phyloP scores from a whole-genome alignment of 2,888 invertebrate genomes.

The Embidobia sp. region DNA sequence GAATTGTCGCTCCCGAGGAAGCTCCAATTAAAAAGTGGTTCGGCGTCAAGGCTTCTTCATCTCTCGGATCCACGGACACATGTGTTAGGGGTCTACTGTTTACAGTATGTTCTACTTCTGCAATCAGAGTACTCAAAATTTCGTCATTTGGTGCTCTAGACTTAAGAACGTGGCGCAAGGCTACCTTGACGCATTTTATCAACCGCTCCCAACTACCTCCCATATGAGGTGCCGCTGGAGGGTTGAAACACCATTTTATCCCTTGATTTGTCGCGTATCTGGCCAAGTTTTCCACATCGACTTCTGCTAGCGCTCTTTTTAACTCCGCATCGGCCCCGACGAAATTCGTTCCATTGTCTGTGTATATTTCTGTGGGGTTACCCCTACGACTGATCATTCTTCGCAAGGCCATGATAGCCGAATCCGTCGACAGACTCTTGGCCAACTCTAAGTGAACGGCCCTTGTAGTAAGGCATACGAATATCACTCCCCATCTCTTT shows the following conservation, averaged over 20 bases:
- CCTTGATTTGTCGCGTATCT: neutral
- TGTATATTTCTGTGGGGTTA: neutral
- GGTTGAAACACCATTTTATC: neutral
- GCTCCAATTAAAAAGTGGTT: constrained; percentile 40
- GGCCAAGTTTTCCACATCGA: neutral
- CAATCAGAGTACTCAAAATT: constrained; percentile 11
- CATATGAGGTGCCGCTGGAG: constrained; percentile 23
- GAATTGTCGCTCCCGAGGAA: neutral
- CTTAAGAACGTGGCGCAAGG: neutral
- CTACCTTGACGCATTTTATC: constrained; percentile 20
- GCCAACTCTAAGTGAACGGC: constrained; percentile 63
- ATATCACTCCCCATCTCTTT: constrained; percentile 65
- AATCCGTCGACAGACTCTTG: constrained; percentile 32
- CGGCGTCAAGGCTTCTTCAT: constrained; percentile 19
- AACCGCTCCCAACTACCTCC: constrained; percentile 23
- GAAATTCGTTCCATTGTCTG: neutral
- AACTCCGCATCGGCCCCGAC: neutral
- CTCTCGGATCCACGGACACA: constrained; percentile 8
- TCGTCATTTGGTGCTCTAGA: constrained; percentile 6
- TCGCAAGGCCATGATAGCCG: constrained; percentile 55
- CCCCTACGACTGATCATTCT: constrained; percentile 25
- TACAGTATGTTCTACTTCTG: constrained; percentile 27
- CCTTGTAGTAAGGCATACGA: constrained; percentile 63
- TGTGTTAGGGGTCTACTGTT: constrained; percentile 32
- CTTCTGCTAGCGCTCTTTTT: neutral